These are phyloP conservation scores for Ommatoiulus sabulosus DNA, from an alignment of 2,888 invertebrate genomes.

Conservation along the genomic window DNA sequence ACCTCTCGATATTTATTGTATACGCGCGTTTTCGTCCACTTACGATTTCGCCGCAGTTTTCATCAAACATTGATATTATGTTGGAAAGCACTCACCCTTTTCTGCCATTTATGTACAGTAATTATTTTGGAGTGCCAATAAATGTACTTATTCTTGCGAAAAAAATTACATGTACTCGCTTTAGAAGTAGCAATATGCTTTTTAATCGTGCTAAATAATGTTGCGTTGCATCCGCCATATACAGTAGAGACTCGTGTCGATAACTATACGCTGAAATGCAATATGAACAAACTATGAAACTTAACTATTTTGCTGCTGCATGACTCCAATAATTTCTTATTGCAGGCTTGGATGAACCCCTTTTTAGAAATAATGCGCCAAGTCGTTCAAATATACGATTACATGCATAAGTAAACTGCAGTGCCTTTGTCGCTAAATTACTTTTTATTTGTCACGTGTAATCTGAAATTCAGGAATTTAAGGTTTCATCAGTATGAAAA, in stretches of 20 bases:
- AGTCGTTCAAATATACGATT: too few species aligned
- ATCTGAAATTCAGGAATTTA: too few species aligned
- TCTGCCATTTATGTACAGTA: neutral
- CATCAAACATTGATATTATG: slow-evolving; percentile 32
- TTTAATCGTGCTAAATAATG: too few species aligned
- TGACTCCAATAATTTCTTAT: too few species aligned
- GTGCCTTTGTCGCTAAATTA: too few species aligned
- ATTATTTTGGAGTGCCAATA: slow-evolving; percentile 44
- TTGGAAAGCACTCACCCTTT: slow-evolving; percentile 20
- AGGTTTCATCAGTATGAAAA: too few species aligned
- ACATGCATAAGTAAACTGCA: too few species aligned
- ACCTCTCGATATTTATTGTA: slow-evolving; percentile 11
- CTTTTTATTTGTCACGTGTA: too few species aligned
- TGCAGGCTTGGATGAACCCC: too few species aligned
- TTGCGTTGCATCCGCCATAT: neutral
- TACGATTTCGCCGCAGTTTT: neutral
- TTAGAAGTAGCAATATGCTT: neutral
- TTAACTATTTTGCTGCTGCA: neutral
- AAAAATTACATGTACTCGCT: neutral
- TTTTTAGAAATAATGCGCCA: too few species aligned
- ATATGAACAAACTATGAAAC: neutral
- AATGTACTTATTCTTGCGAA: slow-evolving; percentile 44
- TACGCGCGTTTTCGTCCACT: neutral
- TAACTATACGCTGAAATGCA: too few species aligned
- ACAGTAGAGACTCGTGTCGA: neutral